Evolutionary conservation across 2,888 invertebrate species (phyloP), one percentile per base, ranked within the genome.

Genomic region (Andrena hattorfiana): DNA sequence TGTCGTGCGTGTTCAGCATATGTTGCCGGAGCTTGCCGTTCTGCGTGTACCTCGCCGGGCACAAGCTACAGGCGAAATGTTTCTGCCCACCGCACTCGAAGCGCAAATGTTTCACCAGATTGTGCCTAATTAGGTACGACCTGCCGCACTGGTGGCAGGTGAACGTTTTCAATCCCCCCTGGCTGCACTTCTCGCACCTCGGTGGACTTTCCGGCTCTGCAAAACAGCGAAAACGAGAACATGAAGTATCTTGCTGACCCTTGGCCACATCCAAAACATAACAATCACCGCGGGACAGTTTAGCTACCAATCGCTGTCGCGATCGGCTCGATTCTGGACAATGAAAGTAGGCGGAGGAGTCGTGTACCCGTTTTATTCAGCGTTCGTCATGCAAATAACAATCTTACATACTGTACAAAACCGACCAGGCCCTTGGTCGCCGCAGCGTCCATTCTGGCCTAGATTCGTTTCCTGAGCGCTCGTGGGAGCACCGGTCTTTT

Each of bases 51-150:
- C 83, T 85, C 10, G 86, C 85, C 0, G 88, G 71, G 32, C 91
- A 91, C 4, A 89, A 6, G 26, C 59, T 71, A 30, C 91, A 91
- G 1, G 66, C 75, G 6, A 87, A 90, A 13, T 77, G 84, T 32
- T 86, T 85, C 48, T 73, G 84, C 10, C 88, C 90, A 7, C 89
- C 90, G 81, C 94, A 94, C 85, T 94, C 94, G 84, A 92, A 93
- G 71, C 93, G 92, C 83, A 92, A 84, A 79, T 94, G 94, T 68
- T 91, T 90, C 59, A 87, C 86, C 51, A 94, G 85, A 84, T 89
- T 90, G 59, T 90, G 84, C 62, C 87, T 88, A 75, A 89, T 83
- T 67, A 89, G 90, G 86, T 93, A 93, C 16, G 84, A 84, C 75
- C 91, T 88, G 32, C 89, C 89, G 84, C 94, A 94, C 26, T 87